Evolutionary conservation across 2,797 vertebrate species (phyloP), one percentile per base, ranked within the genome.

Genomic region (Channa striata): DNA sequence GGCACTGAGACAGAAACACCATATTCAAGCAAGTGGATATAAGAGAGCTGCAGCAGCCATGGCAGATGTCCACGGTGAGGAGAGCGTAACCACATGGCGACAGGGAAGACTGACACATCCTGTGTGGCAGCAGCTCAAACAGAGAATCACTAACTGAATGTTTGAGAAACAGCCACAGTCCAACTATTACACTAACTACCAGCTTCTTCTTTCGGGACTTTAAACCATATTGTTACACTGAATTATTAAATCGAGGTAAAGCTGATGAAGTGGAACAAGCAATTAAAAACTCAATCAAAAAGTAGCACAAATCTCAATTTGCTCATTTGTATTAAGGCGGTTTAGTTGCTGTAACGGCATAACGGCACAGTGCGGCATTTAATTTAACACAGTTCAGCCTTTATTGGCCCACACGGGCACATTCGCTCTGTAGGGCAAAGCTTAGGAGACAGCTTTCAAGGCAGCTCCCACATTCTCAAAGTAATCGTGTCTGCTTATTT

Each of bases 211-310:
- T 66, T 43, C 68, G 68, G 47, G 68, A 30, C 51, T 54, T 53
- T 51, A 19, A 47, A 61, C 58, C 69, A 48, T 68, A 75, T 73
- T 72, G 78, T 71, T 73, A 62, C 62, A 48, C 25, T 50, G 8
- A 52, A 67, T 78, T 63, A 78, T 79, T 70, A 61, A 84, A 82
- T 81, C 44, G 68, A 82, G 71, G 80, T 81, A 68, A 72, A 75
- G 86, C 66, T 21, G 77, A 71, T 68, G 78, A 83, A 82, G 81
- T 71, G 81, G 78, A 86, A 85, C 81, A 69, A 65, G 81, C 78
- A 72, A 84, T 87, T 89, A 84, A 60, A 78, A 87, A 82, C 20
- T 74, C 80, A 74, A 85, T 87, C 78, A 79, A 47, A 66, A 73
- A 43, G 69, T 2, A 17, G 61, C 72, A 62, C 54, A 59, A 77